These are phyloP conservation scores for Eriosoma lanigerum DNA, from an alignment of 1,140 invertebrate genomes.

Conservation along the genomic window DNA sequence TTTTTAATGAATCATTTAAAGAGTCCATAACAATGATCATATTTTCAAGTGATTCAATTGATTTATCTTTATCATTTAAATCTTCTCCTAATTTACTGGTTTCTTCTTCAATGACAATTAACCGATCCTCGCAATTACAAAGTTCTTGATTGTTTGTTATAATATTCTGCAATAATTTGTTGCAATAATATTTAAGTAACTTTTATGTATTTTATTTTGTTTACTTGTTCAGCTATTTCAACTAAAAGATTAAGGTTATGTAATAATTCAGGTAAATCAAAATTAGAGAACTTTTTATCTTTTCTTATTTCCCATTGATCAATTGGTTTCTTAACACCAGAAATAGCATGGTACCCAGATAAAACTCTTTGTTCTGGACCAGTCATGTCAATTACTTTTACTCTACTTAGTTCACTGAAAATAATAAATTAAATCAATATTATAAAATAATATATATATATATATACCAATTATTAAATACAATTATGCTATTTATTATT, in stretches of 20 bases:
- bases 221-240: conserved; percentile 86
- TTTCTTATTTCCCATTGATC: conserved; percentile 60
- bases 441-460: no score
- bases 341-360: conserved; percentile 90
- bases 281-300: conserved; percentile 67
- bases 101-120: conserved; percentile 79
- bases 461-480: no score
- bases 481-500: no score
- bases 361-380: conserved; percentile 91
- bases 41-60: conserved; percentile 73
- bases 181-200: no score
- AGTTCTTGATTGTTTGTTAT: conserved; percentile 82
- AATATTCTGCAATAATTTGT: conserved; percentile 68
- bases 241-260: conserved; percentile 92
- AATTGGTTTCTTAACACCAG: conserved; percentile 65
- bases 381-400: conserved; percentile 99
- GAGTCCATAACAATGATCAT: conserved; percentile 72
- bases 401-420: conserved; percentile 69
- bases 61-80: conserved; percentile 72
- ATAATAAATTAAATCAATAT: neutral
- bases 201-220: conserved; percentile 16
- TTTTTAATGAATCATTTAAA: conserved; percentile 63
- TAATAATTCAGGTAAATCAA: conserved; percentile 81
- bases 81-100: conserved; percentile 70
- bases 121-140: conserved; percentile 73